Conservation (phyloP, 2,797 vertebrate species). For the Lepus oiostolus region DNA sequence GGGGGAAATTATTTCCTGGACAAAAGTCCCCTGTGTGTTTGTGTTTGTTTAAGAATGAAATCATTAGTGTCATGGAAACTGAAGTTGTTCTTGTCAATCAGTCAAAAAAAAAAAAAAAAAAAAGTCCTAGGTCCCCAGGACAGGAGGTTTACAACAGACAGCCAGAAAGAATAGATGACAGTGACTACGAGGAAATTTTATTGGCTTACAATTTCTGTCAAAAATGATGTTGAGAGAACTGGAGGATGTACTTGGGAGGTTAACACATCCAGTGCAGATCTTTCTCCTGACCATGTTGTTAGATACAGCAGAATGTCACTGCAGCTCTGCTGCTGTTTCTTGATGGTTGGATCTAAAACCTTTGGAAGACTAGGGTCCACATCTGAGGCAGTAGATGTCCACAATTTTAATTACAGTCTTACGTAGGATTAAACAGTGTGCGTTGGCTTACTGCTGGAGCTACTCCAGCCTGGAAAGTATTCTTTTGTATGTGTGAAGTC, state of each 20-base stretch:
- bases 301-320: background rate
- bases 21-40: constrained; percentile 19
- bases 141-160: constrained; percentile 58
- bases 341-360: background rate
- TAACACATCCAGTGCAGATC: background rate
- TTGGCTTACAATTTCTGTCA: constrained; percentile 44
- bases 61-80: constrained; percentile 70
- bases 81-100: constrained; percentile 69
- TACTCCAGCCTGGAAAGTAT: constrained; percentile 31
- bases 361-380: constrained; percentile 23
- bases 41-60: constrained; percentile 62
- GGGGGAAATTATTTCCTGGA: constrained; percentile 31
- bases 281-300: background rate
- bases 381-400: constrained; percentile 1
- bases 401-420: constrained; percentile 68
- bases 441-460: constrained; percentile 50
- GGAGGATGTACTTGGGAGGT: background rate
- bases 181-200: background rate
- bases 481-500: constrained; percentile 66
- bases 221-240: constrained; percentile 43
- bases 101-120: constrained; percentile 52
- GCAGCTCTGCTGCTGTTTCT: background rate
- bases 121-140: background rate
- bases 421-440: constrained; percentile 49
- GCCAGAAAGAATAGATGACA: constrained; percentile 59